Percentiles rank a stretch among this genome's conserved stretches.
Conservation (phyloP, 1,140 invertebrate genomes). For the Drosophila murphyi region DNA sequence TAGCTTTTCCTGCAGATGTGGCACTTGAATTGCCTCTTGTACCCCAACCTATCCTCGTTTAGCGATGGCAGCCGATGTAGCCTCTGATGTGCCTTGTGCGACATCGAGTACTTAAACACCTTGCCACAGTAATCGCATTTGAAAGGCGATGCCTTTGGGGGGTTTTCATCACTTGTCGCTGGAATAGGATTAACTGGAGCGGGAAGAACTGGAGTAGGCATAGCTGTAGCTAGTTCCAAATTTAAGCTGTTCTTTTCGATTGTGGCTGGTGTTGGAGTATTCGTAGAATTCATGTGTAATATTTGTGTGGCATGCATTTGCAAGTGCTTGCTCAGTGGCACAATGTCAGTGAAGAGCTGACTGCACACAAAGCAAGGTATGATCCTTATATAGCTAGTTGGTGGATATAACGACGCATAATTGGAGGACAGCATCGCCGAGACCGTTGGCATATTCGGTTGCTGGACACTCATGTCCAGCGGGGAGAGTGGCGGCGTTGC, state of each 20-base stretch:
- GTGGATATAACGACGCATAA: not conserved
- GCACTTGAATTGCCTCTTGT: conserved; percentile 20
- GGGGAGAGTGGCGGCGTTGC: conserved; percentile 53
- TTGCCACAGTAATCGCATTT: not conserved
- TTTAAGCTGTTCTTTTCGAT: not conserved
- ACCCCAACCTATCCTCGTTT: not conserved
- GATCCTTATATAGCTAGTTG: conserved; percentile 19
- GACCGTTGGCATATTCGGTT: conserved; percentile 8
- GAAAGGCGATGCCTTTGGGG: too few species aligned
- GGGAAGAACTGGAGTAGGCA: too few species aligned
- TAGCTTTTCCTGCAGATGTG: conserved; percentile 40
- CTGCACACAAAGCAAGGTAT: conserved; percentile 63
- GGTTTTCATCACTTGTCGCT: not conserved
- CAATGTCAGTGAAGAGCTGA: conserved; percentile 42
- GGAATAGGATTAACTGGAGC: not conserved
- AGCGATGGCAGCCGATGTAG: not conserved
- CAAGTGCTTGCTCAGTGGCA: conserved; percentile 39
- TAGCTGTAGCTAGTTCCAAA: too few species aligned
- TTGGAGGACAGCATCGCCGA: conserved; percentile 15
- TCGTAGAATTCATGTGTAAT: too few species aligned
- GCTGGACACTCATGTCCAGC: not conserved
- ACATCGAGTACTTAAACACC: not conserved
- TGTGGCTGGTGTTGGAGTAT: not conserved
- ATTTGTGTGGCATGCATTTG: conserved; percentile 27
- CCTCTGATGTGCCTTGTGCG: not conserved